Percentiles rank a stretch among this genome's conserved stretches.
These are phyloP conservation scores for Pectinophora gossypiella DNA, from an alignment of 1,140 invertebrate genomes.

Conservation along the genomic window DNA sequence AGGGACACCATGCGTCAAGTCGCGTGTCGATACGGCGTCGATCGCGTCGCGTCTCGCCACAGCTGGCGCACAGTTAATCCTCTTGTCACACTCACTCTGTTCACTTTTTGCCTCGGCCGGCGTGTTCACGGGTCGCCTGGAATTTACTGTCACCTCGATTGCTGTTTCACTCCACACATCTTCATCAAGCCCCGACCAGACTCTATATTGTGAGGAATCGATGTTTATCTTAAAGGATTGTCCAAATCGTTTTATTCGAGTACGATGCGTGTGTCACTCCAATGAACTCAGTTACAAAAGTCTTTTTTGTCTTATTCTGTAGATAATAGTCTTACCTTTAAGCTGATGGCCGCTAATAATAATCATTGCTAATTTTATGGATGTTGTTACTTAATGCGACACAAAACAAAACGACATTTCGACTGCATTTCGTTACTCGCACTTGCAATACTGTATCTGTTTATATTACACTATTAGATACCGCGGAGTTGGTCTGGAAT, in stretches of 20 bases:
- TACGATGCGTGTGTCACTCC: no score
- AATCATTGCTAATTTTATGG: not conserved
- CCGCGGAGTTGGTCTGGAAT: not conserved
- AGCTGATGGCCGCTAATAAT: not conserved
- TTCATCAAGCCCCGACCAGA: conserved; percentile 17
- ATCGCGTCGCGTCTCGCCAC: conserved; percentile 15
- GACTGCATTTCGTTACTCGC: not conserved
- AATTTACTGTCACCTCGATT: conserved; percentile 37
- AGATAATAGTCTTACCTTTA: not conserved
- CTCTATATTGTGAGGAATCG: not conserved
- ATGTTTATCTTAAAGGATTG: not conserved
- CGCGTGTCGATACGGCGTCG: conserved; percentile 37
- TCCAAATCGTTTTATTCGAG: not conserved
- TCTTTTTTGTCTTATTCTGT: no score
- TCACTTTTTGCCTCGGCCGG: conserved; percentile 23
- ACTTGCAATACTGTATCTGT: not conserved
- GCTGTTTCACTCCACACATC: conserved; percentile 7
- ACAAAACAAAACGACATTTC: not conserved
- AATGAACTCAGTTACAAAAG: no score
- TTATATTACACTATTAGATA: not conserved
- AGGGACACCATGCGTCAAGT: conserved; percentile 42
- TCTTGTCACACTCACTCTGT: conserved; percentile 23
- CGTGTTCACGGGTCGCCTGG: conserved; percentile 24
- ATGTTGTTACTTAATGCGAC: not conserved
- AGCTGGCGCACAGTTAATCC: conserved; percentile 42